Percentiles rank a stretch among this genome's conserved stretches.
These are phyloP conservation scores for Podotricha telesiphe DNA, from an alignment of 2,888 invertebrate species.

Conservation along the genomic window DNA sequence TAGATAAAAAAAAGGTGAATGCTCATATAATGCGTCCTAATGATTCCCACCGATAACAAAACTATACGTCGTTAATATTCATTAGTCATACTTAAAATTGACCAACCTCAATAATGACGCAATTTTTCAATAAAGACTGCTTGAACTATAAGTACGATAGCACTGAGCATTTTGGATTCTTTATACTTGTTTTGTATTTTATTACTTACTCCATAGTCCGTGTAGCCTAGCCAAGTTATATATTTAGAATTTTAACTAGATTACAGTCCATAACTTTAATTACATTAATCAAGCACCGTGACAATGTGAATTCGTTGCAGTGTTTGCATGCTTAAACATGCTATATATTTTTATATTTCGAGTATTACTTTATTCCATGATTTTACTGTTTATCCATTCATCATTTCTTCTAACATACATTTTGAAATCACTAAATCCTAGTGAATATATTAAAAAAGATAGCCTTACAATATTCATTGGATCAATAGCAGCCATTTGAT, in stretches of 20 bases:
- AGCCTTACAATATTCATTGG: conserved; percentile 85
- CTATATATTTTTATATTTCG: too few species aligned
- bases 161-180: background rate
- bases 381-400: background rate
- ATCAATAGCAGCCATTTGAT: conserved; percentile 83
- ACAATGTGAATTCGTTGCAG: background rate
- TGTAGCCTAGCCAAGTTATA: background rate
- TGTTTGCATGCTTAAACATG: background rate
- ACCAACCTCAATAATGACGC: conserved; percentile 44
- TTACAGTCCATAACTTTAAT: background rate
- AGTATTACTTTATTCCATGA: background rate
- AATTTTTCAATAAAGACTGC: conserved; percentile 17
- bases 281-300: background rate
- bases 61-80: conserved; percentile 35
- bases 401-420: too few species aligned
- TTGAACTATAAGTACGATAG: background rate
- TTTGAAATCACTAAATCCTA: background rate
- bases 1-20: conserved; percentile 6
- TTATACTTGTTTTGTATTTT: background rate
- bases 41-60: conserved; percentile 26
- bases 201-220: background rate
- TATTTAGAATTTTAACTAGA: conserved; percentile 6
- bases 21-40: conserved; percentile 19
- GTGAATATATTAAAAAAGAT: background rate
- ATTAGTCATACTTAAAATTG: conserved; percentile 40